Evolutionary conservation across 1,140 invertebrate genomes (phyloP).

Genomic region (Conopomorpha cramerella): DNA sequence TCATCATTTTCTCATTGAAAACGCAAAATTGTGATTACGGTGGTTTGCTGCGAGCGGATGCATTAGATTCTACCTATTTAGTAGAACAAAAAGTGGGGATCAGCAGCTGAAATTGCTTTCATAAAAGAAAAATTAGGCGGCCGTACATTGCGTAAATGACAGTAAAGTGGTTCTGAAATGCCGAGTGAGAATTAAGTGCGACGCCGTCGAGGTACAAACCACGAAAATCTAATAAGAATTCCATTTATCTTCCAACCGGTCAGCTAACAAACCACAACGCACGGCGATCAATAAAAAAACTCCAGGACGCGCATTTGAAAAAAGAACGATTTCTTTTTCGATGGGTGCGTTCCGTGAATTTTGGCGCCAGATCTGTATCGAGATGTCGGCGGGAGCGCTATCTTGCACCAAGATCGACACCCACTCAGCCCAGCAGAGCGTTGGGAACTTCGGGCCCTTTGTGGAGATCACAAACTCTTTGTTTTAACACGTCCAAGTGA

Average conservation of each 20-base stretch:
- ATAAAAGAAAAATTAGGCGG: no score
- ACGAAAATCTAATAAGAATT: not conserved
- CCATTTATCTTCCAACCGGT: no score
- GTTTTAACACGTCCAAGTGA: conserved; percentile 32
- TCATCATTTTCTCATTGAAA: not conserved
- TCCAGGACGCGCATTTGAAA: conserved; percentile 24
- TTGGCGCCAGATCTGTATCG: conserved; percentile 43
- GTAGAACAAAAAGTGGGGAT: no score
- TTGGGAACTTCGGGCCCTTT: conserved; percentile 20
- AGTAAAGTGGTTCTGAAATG: no score
- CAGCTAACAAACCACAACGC: no score
- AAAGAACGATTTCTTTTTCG: conserved; percentile 14
- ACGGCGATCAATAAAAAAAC: not conserved
- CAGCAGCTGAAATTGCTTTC: no score
- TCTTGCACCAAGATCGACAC: conserved; percentile 37
- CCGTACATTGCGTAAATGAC: no score
- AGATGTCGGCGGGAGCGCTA: conserved; percentile 12
- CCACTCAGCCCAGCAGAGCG: conserved; percentile 19
- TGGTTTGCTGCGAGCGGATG: no score
- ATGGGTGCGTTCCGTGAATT: conserved; percentile 43
- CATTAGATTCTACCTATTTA: no score
- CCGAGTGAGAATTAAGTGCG: no score
- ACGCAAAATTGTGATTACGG: no score
- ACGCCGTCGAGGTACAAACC: no score
- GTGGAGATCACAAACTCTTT: conserved; percentile 14